Conservation (phyloP, 2,797 vertebrate genomes). For the Oryzias sinensis region DNA sequence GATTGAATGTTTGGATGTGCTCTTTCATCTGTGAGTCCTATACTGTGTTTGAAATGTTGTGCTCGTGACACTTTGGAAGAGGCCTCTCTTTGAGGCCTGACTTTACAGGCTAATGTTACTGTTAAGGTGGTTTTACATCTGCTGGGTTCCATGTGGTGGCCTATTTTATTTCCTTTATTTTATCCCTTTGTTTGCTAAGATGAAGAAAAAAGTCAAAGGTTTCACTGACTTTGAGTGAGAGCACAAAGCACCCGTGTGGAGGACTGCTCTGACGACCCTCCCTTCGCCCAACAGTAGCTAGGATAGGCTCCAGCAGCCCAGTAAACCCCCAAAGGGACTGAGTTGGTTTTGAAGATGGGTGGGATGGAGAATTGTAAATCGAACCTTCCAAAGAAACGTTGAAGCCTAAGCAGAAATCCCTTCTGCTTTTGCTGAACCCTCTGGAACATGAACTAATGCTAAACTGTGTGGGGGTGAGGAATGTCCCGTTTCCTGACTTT, state of each 20-base stretch:
- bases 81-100: constrained; percentile 71
- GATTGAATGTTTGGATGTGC: constrained; percentile 76
- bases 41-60: constrained; percentile 77
- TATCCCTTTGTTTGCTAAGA: constrained; percentile 74
- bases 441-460: constrained; percentile 71
- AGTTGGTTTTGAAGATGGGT: too few relatives aligned
- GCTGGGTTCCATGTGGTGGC: constrained; percentile 79
- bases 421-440: constrained; percentile 72
- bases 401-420: constrained; percentile 75
- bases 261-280: neutral
- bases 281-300: too few relatives aligned
- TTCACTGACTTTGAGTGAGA: constrained; percentile 62
- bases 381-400: constrained; percentile 77
- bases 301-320: too few relatives aligned
- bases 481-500: constrained; percentile 68
- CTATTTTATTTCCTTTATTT: constrained; percentile 62
- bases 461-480: constrained; percentile 64
- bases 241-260: constrained; percentile 56
- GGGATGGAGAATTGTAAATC: constrained; percentile 42
- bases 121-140: constrained; percentile 86
- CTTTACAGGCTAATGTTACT: constrained; percentile 76
- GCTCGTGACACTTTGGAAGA: constrained; percentile 74
- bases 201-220: constrained; percentile 62
- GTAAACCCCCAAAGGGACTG: too few relatives aligned
- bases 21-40: constrained; percentile 73